Conservation (phyloP, 2,888 invertebrate species). For the Hipparchia sbordonii region DNA sequence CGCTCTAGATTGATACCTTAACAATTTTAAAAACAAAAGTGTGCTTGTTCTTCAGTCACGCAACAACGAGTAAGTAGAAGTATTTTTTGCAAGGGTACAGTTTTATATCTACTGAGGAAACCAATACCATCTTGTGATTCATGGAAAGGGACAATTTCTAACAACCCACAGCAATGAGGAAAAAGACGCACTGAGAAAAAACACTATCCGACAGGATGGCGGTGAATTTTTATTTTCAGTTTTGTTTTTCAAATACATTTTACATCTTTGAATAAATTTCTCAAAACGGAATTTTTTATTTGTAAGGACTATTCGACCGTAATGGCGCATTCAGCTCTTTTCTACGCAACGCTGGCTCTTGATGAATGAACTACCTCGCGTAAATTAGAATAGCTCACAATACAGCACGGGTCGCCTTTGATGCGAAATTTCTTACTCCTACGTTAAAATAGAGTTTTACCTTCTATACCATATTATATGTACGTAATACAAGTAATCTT, state of each 20-base stretch:
- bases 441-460: not conserved
- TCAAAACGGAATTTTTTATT: constrained; percentile 9
- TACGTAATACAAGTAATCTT: no score
- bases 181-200: no score
- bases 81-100: no score
- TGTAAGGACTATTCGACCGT: constrained; percentile 12
- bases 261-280: constrained; percentile 12
- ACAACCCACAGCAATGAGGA: no score
- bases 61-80: no score
- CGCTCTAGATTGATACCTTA: no score
- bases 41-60: no score
- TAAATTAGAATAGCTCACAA: constrained; percentile 14
- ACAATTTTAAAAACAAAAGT: no score
- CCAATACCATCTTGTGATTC: no score
- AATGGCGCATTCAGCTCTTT: constrained; percentile 18
- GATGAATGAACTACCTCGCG: constrained; percentile 13
- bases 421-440: not conserved
- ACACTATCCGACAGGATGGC: not conserved
- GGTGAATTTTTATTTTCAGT: not conserved
- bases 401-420: constrained; percentile 1
- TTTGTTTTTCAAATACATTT: not conserved
- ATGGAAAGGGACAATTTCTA: no score
- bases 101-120: not conserved
- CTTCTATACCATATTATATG: no score
- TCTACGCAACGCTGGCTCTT: constrained; percentile 14